A percentile compares a stretch with the other conserved stretches of the same genome.
These are phyloP conservation scores for Otus scops DNA, from an alignment of 2,797 vertebrate genomes.

Conservation along the genomic window DNA sequence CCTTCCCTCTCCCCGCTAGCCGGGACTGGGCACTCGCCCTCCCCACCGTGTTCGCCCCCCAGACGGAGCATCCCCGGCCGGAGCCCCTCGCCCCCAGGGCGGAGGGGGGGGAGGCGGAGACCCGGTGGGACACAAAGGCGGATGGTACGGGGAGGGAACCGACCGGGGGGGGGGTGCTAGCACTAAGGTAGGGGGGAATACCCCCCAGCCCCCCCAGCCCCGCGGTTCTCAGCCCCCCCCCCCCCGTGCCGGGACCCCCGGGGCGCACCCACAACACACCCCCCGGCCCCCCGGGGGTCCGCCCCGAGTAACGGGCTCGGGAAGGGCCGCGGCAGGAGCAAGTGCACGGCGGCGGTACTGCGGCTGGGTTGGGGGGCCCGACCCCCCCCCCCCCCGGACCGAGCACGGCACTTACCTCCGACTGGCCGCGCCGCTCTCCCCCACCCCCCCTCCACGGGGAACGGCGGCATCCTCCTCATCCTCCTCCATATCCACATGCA, in stretches of 20 bases:
- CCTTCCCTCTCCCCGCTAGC: accelerated
- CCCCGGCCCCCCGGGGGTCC: not conserved
- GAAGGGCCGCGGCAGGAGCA: not conserved
- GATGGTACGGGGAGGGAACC: not conserved
- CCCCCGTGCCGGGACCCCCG: too few relatives aligned
- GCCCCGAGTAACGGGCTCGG: not conserved
- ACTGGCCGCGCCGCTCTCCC: not conserved
- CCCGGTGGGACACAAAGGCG: not conserved
- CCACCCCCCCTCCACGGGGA: not conserved
- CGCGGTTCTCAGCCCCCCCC: too few relatives aligned
- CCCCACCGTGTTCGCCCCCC: too few relatives aligned
- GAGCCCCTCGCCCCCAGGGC: not conserved
- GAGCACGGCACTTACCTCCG: not conserved
- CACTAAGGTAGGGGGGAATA: too few relatives aligned
- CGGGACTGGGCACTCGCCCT: accelerated
- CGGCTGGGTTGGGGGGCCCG: not conserved
- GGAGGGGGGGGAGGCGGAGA: too few relatives aligned
- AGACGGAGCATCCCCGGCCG: not conserved
- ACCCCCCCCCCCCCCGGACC: not conserved
- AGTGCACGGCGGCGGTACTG: not conserved
- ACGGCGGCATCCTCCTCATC: not conserved
- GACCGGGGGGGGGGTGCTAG: too few relatives aligned
- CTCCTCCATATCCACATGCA: not conserved
- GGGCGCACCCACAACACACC: too few relatives aligned
- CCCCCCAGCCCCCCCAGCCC: too few relatives aligned